Percentiles rank a stretch among this genome's conserved stretches.
These are phyloP conservation scores for Echinometra lucunter DNA, from an alignment of 53 echinoderm and acorn worm genomes.

Conservation along the genomic window DNA sequence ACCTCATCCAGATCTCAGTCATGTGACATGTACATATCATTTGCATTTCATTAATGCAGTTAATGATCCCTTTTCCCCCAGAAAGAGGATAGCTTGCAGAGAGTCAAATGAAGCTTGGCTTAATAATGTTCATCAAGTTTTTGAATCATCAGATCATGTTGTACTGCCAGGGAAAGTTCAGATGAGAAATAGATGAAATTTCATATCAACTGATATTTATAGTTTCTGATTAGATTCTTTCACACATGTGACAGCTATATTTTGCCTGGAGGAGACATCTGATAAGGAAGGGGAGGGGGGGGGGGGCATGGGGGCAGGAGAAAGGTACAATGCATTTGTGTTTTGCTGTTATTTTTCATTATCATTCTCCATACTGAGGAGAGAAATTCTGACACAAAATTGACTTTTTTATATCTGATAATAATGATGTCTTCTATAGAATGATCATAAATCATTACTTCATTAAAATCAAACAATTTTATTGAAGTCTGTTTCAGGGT, in stretches of 20 bases:
- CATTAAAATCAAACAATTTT: not conserved
- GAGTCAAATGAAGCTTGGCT: not conserved
- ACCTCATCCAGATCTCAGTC: not conserved
- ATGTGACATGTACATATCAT: constrained; percentile 17
- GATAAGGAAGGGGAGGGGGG: no score
- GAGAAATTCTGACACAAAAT: not conserved
- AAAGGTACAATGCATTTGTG: not conserved
- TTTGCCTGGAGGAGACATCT: not conserved
- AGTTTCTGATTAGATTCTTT: not conserved
- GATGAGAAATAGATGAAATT: constrained; percentile 30
- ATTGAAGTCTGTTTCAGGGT: no score
- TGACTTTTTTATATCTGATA: not conserved
- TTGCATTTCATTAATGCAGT: constrained; percentile 9
- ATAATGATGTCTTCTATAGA: no score
- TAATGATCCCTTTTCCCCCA: not conserved
- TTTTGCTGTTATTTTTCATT: not conserved
- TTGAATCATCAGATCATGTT: constrained; percentile 2
- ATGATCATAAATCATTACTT: no score
- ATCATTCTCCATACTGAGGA: not conserved
- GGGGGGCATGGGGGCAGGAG: not conserved
- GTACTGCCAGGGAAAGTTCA: not conserved
- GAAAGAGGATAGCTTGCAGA: not conserved
- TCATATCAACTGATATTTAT: constrained; percentile 11
- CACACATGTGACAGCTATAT: constrained; percentile 3
- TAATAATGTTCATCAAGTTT: not conserved